Percentiles rank a stretch among this genome's conserved stretches.
Evolutionary conservation across 2,113 vertebrate species (phyloP).

Genomic region (Hyperopisus bebe): DNA sequence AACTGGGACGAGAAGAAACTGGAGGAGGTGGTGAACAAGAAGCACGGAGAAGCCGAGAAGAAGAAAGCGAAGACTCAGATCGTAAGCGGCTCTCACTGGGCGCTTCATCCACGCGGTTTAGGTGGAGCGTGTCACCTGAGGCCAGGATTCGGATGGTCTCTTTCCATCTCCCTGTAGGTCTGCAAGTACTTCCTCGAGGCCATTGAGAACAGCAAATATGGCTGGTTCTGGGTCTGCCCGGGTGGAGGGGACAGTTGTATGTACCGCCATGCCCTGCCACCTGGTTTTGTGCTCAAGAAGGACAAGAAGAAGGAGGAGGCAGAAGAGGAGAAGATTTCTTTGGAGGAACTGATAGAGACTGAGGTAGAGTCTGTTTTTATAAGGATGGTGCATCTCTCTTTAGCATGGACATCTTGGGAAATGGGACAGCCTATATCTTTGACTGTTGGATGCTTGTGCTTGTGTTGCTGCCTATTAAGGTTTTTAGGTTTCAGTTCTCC

Average conservation of each 20-base stretch:
- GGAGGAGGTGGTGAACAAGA: constrained; percentile 94
- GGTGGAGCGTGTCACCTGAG: neutral
- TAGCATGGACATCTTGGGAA: neutral
- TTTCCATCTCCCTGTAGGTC: constrained; percentile 62
- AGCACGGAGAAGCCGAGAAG: constrained; percentile 95
- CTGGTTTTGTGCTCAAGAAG: constrained; percentile 91
- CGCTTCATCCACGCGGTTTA: neutral
- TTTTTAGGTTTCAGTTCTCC: neutral
- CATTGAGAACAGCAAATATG: constrained; percentile 95
- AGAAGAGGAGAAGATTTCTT: constrained; percentile 84
- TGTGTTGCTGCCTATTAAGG: neutral
- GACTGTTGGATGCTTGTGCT: neutral
- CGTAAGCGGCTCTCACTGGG: constrained; percentile 57
- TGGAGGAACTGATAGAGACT: constrained; percentile 95
- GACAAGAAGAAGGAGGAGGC: constrained; percentile 96
- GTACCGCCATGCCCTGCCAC: constrained; percentile 93
- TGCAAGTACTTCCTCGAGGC: constrained; percentile 94
- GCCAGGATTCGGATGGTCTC: neutral
- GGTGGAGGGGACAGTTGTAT: constrained; percentile 83
- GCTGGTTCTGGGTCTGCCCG: constrained; percentile 98
- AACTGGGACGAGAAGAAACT: constrained; percentile 98
- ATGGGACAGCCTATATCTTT: neutral
- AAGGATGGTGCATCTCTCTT: neutral
- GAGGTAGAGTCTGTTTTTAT: constrained; percentile 61
- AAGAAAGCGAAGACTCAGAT: constrained; percentile 96